A percentile compares a stretch with the other conserved stretches of the same genome.
These are phyloP conservation scores for Drosophila peninsularis DNA, from an alignment of 2,888 invertebrate genomes.

Conservation along the genomic window DNA sequence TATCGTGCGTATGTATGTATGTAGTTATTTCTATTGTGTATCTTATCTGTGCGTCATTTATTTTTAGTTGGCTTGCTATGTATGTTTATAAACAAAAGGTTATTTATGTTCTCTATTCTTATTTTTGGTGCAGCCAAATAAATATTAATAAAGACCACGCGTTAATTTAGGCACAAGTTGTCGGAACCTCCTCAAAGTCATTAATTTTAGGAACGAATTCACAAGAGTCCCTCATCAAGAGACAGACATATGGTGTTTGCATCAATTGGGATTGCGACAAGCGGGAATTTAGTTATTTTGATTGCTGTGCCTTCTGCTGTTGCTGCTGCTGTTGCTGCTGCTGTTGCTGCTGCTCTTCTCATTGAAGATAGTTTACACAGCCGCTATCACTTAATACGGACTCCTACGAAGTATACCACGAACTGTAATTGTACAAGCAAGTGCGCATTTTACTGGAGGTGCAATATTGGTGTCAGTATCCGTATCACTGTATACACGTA, in stretches of 20 bases:
- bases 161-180: conserved; percentile 50
- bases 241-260: conserved; percentile 46
- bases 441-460: conserved; percentile 8
- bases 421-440: background rate
- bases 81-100: conserved; percentile 68
- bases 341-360: background rate
- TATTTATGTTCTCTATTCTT: conserved; percentile 61
- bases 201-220: conserved; percentile 45
- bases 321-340: background rate
- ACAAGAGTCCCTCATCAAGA: conserved; percentile 6
- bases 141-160: conserved; percentile 66
- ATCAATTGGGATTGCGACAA: conserved; percentile 37
- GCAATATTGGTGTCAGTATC: conserved; percentile 35
- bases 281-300: conserved; percentile 1
- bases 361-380: conserved; percentile 13
- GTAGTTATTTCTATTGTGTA: conserved; percentile 11
- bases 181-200: conserved; percentile 28
- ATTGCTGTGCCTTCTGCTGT: background rate
- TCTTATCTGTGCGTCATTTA: conserved; percentile 42
- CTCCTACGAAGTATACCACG: background rate
- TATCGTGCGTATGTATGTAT: background rate
- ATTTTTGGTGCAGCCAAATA: conserved; percentile 59
- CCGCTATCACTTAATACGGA: conserved; percentile 1
- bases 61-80: conserved; percentile 52
- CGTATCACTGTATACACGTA: conserved; percentile 15